Percentiles rank a stretch among this genome's conserved stretches.
Conservation (phyloP, 2,113 vertebrate species). For the Sitta europaea region DNA sequence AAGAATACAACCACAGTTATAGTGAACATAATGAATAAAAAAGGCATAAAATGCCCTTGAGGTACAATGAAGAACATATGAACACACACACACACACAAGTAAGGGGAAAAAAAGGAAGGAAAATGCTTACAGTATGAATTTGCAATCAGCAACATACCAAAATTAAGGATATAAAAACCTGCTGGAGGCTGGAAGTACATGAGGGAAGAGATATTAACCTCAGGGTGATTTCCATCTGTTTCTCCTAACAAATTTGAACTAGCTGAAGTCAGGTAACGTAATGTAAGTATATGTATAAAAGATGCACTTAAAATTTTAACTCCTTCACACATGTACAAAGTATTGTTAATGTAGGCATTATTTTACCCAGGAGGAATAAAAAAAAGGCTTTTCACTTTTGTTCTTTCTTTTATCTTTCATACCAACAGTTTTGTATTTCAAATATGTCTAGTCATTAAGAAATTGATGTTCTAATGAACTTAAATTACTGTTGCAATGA, state of each 20-base stretch:
- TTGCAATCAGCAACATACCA: background rate
- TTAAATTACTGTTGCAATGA: background rate
- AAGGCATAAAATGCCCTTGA: background rate
- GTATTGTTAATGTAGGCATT: background rate
- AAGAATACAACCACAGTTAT: background rate
- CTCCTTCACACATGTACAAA: background rate
- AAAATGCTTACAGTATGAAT: background rate
- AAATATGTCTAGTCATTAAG: background rate
- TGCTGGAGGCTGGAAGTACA: background rate
- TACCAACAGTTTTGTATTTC: background rate
- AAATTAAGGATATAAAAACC: slow-evolving; percentile 9
- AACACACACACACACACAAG: background rate
- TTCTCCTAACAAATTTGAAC: slow-evolving; percentile 1
- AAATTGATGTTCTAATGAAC: background rate
- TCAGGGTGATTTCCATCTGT: slow-evolving; percentile 32
- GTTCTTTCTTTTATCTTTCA: background rate
- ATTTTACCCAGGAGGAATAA: background rate
- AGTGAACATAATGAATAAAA: background rate
- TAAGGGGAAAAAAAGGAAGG: background rate
- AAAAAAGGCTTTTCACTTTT: background rate
- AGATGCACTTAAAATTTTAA: background rate
- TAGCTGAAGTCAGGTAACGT: background rate
- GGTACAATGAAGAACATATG: background rate
- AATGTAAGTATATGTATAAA: background rate
- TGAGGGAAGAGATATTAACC: slow-evolving; percentile 22